Percentiles rank a stretch among this genome's conserved stretches.
Conservation (phyloP, 2,888 invertebrate species). For the Biston stratarius region DNA sequence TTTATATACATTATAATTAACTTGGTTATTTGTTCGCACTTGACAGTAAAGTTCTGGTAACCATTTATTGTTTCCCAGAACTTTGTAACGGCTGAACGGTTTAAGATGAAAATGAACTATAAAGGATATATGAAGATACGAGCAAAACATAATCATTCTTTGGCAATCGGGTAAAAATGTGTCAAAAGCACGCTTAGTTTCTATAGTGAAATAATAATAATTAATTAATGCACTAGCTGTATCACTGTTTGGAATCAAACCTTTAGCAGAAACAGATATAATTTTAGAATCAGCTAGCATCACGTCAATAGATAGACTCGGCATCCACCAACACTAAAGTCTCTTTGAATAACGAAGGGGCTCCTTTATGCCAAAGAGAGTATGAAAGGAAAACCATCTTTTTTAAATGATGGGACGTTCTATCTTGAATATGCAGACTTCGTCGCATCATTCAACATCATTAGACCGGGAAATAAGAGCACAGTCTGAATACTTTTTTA, state of each 20-base stretch:
- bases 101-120: no score
- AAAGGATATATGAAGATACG: no score
- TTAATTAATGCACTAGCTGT: no score
- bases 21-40: no score
- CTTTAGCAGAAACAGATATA: conserved; percentile 49
- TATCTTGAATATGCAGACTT: conserved; percentile 77
- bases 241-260: not conserved
- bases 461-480: conserved; percentile 73
- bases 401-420: conserved; percentile 72
- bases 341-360: conserved; percentile 80
- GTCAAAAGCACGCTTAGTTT: no score
- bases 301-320: conserved; percentile 59
- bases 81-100: no score
- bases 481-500: conserved; percentile 63
- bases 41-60: no score
- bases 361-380: conserved; percentile 72
- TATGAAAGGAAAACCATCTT: conserved; percentile 77
- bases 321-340: conserved; percentile 68
- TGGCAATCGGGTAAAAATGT: no score
- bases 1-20: no score
- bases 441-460: conserved; percentile 80
- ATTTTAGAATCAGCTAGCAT: conserved; percentile 52
- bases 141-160: no score
- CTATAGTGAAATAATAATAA: no score
- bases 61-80: no score